Evolutionary conservation across 1,140 invertebrate genomes (phyloP).

Genomic region (Ganaspis sp.): DNA sequence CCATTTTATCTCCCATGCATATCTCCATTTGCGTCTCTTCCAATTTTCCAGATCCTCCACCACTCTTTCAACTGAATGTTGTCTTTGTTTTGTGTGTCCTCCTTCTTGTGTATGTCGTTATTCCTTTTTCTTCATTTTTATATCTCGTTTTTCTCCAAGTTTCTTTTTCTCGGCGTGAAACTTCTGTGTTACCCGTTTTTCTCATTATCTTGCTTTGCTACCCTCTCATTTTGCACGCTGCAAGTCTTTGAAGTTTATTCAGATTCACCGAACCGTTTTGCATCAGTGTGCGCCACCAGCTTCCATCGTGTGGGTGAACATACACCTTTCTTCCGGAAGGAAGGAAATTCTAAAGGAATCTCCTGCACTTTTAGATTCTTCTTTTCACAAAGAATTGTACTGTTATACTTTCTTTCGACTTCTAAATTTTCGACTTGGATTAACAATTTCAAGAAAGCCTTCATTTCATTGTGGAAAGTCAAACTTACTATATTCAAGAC

Average conservation of each 20-base stretch:
- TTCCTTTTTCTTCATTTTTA: neutral
- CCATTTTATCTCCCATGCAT: neutral
- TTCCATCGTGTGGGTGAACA: neutral
- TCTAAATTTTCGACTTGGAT: neutral
- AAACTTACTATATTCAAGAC: too few species aligned
- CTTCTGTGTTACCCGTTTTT: constrained; percentile 14
- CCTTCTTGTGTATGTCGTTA: neutral
- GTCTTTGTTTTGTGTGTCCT: neutral
- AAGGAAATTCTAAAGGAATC: constrained; percentile 10
- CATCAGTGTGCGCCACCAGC: constrained; percentile 5
- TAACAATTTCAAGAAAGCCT: neutral
- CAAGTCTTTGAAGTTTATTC: constrained; percentile 37
- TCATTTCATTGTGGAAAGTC: too few species aligned
- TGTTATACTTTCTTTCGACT: neutral
- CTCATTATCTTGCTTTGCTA: constrained; percentile 38
- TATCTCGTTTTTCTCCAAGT: neutral
- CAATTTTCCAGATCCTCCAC: neutral
- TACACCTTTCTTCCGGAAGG: neutral
- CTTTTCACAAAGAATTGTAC: constrained; percentile 9
- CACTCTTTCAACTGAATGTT: neutral
- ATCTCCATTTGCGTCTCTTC: neutral
- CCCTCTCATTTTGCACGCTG: constrained; percentile 17
- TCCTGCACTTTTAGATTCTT: neutral
- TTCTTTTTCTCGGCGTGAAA: constrained; percentile 19
- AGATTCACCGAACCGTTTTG: constrained; percentile 27